These are phyloP conservation scores for Zootoca vivipara DNA, from an alignment of 2,113 vertebrate genomes.

Conservation along the genomic window DNA sequence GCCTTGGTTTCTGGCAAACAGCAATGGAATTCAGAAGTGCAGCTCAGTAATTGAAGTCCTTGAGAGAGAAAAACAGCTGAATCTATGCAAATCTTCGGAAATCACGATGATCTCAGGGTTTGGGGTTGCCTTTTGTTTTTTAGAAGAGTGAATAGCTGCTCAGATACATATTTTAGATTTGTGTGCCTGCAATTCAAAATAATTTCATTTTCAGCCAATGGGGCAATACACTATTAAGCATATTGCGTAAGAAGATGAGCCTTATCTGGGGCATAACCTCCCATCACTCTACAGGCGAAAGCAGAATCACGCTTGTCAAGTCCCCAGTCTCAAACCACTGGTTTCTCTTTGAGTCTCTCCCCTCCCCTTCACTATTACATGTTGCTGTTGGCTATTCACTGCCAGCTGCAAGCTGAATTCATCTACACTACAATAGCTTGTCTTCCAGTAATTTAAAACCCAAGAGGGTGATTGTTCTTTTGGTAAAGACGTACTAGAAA, in stretches of 20 bases:
- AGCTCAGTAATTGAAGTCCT: neutral
- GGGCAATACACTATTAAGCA: neutral
- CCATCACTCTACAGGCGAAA: neutral
- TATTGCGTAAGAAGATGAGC: neutral
- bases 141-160: neutral
- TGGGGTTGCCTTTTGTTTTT: neutral
- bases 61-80: constrained; percentile 13
- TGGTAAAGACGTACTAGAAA: neutral
- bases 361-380: neutral
- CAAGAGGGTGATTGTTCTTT: neutral
- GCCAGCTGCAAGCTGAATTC: neutral
- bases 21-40: constrained; percentile 17
- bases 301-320: neutral
- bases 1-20: constrained; percentile 13
- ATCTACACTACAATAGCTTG: neutral
- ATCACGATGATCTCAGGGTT: neutral
- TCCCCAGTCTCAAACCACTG: too few species aligned
- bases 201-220: neutral
- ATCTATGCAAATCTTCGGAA: neutral
- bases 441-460: neutral
- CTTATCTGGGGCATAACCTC: neutral
- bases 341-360: neutral
- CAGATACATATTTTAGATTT: neutral
- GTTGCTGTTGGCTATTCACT: neutral
- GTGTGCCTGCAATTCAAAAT: neutral